Percentiles rank a stretch among this genome's conserved stretches.
These are phyloP conservation scores for Papilio helenus DNA, from an alignment of 1,140 invertebrate genomes.

Conservation along the genomic window DNA sequence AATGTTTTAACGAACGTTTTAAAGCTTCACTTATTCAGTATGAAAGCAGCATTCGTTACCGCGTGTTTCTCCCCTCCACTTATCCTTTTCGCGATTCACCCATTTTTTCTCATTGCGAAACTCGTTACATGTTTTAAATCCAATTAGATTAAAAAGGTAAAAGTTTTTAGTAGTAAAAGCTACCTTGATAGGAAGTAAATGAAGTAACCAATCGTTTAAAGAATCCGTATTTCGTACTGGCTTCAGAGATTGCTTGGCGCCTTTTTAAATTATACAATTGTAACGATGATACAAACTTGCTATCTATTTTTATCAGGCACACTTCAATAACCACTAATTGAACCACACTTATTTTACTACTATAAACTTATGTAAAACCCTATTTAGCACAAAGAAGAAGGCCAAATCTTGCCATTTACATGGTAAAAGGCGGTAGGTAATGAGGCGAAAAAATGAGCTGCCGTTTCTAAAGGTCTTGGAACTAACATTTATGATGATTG, in stretches of 20 bases:
- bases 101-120: not conserved
- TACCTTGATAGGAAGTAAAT: not conserved
- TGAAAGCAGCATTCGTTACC: not conserved
- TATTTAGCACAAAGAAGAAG: not conserved
- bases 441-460: slow-evolving; percentile 13
- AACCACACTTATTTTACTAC: not conserved
- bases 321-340: not conserved
- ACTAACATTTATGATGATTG: slow-evolving; percentile 23
- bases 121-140: not conserved
- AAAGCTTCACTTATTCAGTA: not conserved
- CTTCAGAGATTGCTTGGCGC: not conserved
- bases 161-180: not conserved
- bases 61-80: not conserved
- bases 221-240: not conserved
- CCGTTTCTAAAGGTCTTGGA: slow-evolving; percentile 9
- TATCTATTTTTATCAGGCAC: not conserved
- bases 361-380: not conserved
- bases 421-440: slow-evolving; percentile 18
- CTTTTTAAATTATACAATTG: not conserved
- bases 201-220: not conserved
- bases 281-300: not conserved
- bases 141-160: not conserved
- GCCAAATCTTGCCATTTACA: slow-evolving; percentile 18
- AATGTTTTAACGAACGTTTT: slow-evolving; percentile 12
- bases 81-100: not conserved